Evolutionary conservation across 1,140 invertebrate species (phyloP).

Genomic region (Dreissena polymorpha): DNA sequence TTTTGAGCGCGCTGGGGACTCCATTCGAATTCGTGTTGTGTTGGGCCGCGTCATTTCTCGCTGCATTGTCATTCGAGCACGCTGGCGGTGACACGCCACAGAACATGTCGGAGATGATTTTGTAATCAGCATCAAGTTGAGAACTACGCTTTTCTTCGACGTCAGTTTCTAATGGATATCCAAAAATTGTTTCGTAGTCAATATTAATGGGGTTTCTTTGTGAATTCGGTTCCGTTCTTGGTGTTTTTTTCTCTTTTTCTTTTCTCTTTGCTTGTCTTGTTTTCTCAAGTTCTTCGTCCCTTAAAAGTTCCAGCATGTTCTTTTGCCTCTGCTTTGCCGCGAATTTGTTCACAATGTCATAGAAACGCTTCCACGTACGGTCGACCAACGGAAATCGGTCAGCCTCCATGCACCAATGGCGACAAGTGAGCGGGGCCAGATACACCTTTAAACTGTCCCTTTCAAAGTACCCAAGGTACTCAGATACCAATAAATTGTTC

Average conservation of each 20-base stretch:
- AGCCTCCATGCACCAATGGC: conserved; percentile 33
- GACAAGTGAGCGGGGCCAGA: neutral
- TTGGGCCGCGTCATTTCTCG: neutral
- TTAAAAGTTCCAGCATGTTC: conserved; percentile 57
- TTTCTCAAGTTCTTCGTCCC: conserved; percentile 59
- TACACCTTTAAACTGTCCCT: conserved; percentile 27
- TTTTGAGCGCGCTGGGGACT: too few species aligned
- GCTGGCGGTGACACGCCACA: neutral
- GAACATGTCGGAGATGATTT: too few species aligned
- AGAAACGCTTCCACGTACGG: conserved; percentile 55
- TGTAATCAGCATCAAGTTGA: too few species aligned
- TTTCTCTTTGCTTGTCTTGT: conserved; percentile 54
- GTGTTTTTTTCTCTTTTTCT: conserved; percentile 54
- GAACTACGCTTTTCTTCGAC: too few species aligned
- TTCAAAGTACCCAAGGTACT: conserved; percentile 41
- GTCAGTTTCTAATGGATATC: neutral
- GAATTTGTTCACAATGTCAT: conserved; percentile 48
- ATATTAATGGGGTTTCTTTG: neutral
- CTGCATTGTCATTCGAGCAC: neutral
- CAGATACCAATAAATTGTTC: conserved; percentile 41
- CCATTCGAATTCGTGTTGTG: neutral
- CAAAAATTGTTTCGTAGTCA: neutral
- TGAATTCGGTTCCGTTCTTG: neutral
- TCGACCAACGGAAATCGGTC: conserved; percentile 25
- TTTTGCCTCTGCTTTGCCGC: conserved; percentile 53